Evolutionary conservation across 2,797 vertebrate species (phyloP).

Genomic region (Otolemur crassicaudatus): DNA sequence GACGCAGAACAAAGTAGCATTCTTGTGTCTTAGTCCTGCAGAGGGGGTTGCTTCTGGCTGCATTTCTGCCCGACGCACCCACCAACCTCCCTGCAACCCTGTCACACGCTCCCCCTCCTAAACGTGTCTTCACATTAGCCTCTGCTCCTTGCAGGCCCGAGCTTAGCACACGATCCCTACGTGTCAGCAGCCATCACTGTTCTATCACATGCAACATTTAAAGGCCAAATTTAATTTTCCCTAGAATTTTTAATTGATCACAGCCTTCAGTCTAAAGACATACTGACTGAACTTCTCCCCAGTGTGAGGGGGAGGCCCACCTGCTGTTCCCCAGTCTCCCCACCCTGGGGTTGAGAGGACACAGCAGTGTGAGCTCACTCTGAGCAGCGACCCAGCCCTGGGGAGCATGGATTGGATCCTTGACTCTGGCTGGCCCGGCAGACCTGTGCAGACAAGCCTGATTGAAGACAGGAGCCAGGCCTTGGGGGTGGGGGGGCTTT

Average conservation of each 20-base stretch:
- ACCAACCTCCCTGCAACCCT: too few relatives aligned
- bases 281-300: background rate
- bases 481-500: constrained; percentile 3
- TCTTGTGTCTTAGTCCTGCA: background rate
- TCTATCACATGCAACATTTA: background rate
- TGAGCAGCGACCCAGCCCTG: background rate
- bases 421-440: background rate
- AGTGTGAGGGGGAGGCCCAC: background rate
- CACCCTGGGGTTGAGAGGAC: background rate
- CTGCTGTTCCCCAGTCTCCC: too few relatives aligned
- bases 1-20: constrained; percentile 43
- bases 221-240: background rate
- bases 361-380: background rate
- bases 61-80: background rate
- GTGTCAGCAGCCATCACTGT: background rate
- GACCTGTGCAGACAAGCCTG: background rate
- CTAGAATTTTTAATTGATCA: background rate
- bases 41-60: background rate
- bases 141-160: background rate
- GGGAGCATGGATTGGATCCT: background rate
- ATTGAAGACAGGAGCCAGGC: constrained; percentile 9
- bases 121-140: background rate
- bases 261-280: background rate
- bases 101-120: background rate
- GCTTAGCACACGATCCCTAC: background rate